Conservation (phyloP, 2,797 vertebrate genomes). For the Melanotaenia parkinsoni region DNA sequence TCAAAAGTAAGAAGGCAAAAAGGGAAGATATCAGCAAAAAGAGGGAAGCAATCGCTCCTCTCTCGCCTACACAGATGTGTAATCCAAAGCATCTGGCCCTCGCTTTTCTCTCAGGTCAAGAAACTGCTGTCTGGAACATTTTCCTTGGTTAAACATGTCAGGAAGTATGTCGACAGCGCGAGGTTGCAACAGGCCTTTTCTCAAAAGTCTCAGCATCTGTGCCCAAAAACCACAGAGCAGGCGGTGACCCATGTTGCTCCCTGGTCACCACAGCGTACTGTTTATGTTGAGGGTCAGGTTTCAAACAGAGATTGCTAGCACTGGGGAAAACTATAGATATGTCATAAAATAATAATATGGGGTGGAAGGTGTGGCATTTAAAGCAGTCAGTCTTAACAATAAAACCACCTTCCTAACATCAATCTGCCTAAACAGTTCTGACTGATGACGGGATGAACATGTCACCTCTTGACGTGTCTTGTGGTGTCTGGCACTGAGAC, state of each 20-base stretch:
- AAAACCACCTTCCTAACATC: background rate
- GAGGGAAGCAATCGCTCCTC: constrained; percentile 24
- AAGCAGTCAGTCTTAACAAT: background rate
- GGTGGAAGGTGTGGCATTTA: background rate
- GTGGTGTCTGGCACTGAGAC: background rate
- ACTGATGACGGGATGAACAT: background rate
- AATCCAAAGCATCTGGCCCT: constrained; percentile 29
- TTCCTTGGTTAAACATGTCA: constrained; percentile 23
- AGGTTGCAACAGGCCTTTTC: constrained; percentile 29
- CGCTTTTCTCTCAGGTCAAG: constrained; percentile 14
- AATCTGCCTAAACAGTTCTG: background rate
- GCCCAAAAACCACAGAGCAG: constrained; percentile 47
- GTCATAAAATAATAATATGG: background rate
- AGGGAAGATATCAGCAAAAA: constrained; percentile 40
- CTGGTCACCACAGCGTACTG: constrained; percentile 28
- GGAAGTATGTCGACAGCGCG: constrained; percentile 26
- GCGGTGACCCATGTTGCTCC: constrained; percentile 26
- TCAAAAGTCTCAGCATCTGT: constrained; percentile 22
- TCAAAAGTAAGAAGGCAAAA: constrained; percentile 16
- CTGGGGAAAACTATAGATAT: background rate
- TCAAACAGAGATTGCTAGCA: constrained; percentile 15
- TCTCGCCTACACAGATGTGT: constrained; percentile 51
- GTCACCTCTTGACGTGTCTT: background rate
- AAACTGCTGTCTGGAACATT: constrained; percentile 36
- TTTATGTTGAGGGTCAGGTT: constrained; percentile 27